A percentile compares a stretch with the other conserved stretches of the same genome.
These are phyloP conservation scores for Oryzias woworae DNA, from an alignment of 2,113 vertebrate genomes.

Conservation along the genomic window DNA sequence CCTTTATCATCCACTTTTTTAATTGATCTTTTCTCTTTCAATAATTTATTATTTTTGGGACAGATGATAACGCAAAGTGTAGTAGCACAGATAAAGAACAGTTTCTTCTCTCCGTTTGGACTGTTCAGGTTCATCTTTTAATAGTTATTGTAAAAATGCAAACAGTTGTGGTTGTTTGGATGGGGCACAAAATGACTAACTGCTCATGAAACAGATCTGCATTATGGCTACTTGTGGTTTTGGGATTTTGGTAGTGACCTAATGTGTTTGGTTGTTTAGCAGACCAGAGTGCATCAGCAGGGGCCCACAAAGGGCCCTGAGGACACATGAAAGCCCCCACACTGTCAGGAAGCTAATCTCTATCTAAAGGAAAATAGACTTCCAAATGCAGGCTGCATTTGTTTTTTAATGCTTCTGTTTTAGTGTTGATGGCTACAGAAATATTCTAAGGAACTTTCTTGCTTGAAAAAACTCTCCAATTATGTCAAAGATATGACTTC, in stretches of 20 bases:
- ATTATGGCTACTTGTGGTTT: conserved; percentile 26
- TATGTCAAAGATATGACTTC: neutral
- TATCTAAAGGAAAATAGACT: conserved; percentile 45
- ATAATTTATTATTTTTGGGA: too few relatives aligned
- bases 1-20: too few relatives aligned
- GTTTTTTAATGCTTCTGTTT: conserved; percentile 12
- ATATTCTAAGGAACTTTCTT: neutral
- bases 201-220: conserved; percentile 16
- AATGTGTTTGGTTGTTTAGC: conserved; percentile 51
- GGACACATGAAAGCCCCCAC: conserved; percentile 27
- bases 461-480: neutral
- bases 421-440: neutral
- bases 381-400: conserved; percentile 30
- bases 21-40: too few relatives aligned
- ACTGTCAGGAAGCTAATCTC: conserved; percentile 41
- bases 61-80: too few relatives aligned
- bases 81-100: too few relatives aligned
- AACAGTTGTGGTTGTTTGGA: too few relatives aligned
- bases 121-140: too few relatives aligned
- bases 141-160: too few relatives aligned
- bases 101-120: too few relatives aligned
- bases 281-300: conserved; percentile 27
- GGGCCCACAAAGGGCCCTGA: conserved; percentile 35
- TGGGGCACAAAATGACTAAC: conserved; percentile 10
- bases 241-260: conserved; percentile 42